phyloP scores from a whole-genome alignment of 2,113 vertebrate species.

The Phrynocephalus versicolor region DNA sequence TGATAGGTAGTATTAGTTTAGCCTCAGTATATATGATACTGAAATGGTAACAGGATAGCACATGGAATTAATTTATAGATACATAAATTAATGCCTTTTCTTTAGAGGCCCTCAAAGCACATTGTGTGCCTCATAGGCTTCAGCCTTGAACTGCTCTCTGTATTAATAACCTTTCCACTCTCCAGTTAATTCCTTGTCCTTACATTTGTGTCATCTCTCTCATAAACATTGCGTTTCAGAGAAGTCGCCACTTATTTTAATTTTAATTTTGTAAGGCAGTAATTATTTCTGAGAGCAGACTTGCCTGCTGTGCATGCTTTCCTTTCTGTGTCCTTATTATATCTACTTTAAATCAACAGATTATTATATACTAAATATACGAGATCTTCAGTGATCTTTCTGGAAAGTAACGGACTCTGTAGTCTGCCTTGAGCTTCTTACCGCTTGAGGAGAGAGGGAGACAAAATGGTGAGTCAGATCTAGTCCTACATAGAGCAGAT shows the following conservation, averaged over 20 bases:
- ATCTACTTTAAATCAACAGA: background rate
- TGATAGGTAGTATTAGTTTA: too few relatives aligned
- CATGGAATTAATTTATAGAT: background rate
- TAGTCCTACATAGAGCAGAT: too few relatives aligned
- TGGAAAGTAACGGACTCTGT: too few relatives aligned
- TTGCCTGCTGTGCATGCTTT: background rate
- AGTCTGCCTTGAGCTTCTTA: background rate
- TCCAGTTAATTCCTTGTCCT: background rate
- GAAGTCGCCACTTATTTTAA: background rate
- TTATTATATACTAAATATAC: background rate
- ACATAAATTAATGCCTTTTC: background rate
- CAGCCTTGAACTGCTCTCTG: background rate
- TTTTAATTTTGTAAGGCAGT: background rate
- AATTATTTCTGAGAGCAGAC: background rate
- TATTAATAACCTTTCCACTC: background rate
- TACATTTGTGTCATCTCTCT: background rate
- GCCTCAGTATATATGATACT: too few relatives aligned
- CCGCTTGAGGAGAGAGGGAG: background rate
- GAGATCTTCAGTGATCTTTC: background rate
- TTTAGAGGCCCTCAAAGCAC: too few relatives aligned
- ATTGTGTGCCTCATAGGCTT: background rate
- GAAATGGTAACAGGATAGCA: background rate
- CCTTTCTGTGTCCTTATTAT: background rate
- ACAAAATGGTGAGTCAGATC: background rate
- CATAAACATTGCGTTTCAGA: background rate